These are phyloP conservation scores for Rhincodon typus DNA, from an alignment of 2,797 vertebrate species.

Conservation along the genomic window DNA sequence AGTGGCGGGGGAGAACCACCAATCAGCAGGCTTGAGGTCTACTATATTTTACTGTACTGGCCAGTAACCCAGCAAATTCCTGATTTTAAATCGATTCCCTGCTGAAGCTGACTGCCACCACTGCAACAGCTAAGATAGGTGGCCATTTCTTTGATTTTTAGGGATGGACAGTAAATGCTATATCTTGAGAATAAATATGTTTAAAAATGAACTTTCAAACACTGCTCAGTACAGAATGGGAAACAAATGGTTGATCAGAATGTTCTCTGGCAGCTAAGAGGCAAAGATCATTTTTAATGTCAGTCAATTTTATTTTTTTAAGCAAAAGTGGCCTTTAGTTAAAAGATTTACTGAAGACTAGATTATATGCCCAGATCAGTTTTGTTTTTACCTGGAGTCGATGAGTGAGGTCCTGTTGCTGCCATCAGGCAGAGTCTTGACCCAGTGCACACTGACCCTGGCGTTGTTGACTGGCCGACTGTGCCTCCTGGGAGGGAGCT, in stretches of 20 bases:
- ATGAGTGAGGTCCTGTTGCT: constrained; percentile 80
- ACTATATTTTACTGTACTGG: too few species aligned
- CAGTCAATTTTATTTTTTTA: not conserved
- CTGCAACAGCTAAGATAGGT: too few species aligned
- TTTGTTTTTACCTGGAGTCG: constrained; percentile 75
- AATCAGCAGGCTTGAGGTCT: too few species aligned
- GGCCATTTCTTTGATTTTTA: not conserved
- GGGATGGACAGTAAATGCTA: not conserved
- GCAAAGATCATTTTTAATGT: not conserved
- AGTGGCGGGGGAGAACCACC: too few species aligned
- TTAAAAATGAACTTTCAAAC: not conserved
- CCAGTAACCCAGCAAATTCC: too few species aligned
- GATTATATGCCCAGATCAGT: not conserved
- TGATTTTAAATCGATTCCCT: too few species aligned
- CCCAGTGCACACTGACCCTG: constrained; percentile 84
- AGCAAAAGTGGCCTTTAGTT: not conserved
- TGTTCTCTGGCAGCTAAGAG: not conserved
- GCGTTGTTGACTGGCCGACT: constrained; percentile 70
- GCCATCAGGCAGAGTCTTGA: constrained; percentile 65
- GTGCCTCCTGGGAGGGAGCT: constrained; percentile 56
- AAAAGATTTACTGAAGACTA: not conserved
- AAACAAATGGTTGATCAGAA: not conserved
- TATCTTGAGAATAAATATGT: not conserved
- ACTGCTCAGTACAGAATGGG: not conserved
- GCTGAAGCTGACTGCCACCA: too few species aligned